These are phyloP conservation scores for Pangasius sanitwongsei DNA, from an alignment of 2,797 vertebrate genomes.

Conservation along the genomic window DNA sequence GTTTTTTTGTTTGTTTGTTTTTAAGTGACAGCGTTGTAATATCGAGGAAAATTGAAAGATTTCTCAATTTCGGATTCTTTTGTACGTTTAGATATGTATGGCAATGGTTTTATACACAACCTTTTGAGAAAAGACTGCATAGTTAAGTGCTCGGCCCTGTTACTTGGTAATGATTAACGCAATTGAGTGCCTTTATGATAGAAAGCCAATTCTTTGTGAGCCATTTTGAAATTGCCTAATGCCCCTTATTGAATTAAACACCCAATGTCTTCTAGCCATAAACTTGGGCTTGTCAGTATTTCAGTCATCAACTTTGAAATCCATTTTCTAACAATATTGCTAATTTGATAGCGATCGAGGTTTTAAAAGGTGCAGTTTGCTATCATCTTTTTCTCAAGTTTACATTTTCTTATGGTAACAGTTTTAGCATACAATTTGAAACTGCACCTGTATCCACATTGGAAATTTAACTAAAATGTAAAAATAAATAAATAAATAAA, in stretches of 20 bases:
- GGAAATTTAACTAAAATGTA: constrained; percentile 3
- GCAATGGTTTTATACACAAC: constrained; percentile 18
- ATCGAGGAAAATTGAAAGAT: constrained; percentile 19
- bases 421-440: constrained; percentile 16
- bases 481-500: constrained; percentile 13
- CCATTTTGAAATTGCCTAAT: constrained; percentile 54
- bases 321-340: not conserved
- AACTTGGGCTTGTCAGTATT: constrained; percentile 41
- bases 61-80: constrained; percentile 20
- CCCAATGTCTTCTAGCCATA: not conserved
- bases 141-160: constrained; percentile 49
- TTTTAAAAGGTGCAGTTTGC: not conserved
- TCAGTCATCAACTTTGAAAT: constrained; percentile 25
- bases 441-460: not conserved
- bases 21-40: constrained; percentile 5
- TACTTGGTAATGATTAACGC: constrained; percentile 44
- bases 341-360: not conserved
- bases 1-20: not conserved
- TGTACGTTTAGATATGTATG: constrained; percentile 34
- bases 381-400: constrained; percentile 1
- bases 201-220: constrained; percentile 51
- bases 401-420: constrained; percentile 17
- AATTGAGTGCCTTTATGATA: constrained; percentile 63
- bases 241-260: constrained; percentile 43
- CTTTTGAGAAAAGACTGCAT: constrained; percentile 42